Evolutionary conservation across 2,113 vertebrate species (phyloP), one percentile per base, ranked within the genome.

Genomic region (Otus sunia): DNA sequence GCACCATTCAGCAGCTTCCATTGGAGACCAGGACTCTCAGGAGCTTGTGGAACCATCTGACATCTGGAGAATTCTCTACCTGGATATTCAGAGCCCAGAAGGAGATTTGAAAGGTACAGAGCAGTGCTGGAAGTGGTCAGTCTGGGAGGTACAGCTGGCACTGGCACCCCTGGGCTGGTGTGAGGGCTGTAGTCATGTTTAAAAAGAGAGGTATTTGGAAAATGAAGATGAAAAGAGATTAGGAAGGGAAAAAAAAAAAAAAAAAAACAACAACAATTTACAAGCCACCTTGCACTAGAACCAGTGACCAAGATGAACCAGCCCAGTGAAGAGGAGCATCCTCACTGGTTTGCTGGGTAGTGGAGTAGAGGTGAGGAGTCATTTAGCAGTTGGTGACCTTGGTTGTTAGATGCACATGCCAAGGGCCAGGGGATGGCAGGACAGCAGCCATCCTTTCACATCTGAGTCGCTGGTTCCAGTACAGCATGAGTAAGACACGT

Each of bases 101-200:
- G 16, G 98, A 98, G 77, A 96, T 98, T 80, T 98, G 97, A 85
- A 95, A 98, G 97, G 98, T 98, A 96, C 41, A 80, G 36, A 73
- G 53, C 1, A 4, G 30, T 41, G 55, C 63, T 83, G 53, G 47
- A 9, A 32, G 58, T 2, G 19, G 45, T 55, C 37, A 63, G 72
- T 25, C 56, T 43, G 64, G 19, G 72, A 59, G 49, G 41, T 34
- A 5, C 56, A 43, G n/a, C 55, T 63, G 67, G n/a, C 19, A 9
- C 19, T 58, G 41, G 43, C 39, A 71, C 19, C 22, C 12, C 21
- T 43, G 14, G 11, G 7, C 15, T 52, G 80, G 8, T 12, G 6
- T 4, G 23, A 68, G 47, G 52, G n/a, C 60, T 58, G 7, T 39
- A n/a, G 36, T 55, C 29, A 22, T 15, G 5, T 49, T 77, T 62